A percentile compares a stretch with the other conserved stretches of the same genome.
Conservation (phyloP, 1,140 invertebrate species). For the Lethrus apterus region DNA sequence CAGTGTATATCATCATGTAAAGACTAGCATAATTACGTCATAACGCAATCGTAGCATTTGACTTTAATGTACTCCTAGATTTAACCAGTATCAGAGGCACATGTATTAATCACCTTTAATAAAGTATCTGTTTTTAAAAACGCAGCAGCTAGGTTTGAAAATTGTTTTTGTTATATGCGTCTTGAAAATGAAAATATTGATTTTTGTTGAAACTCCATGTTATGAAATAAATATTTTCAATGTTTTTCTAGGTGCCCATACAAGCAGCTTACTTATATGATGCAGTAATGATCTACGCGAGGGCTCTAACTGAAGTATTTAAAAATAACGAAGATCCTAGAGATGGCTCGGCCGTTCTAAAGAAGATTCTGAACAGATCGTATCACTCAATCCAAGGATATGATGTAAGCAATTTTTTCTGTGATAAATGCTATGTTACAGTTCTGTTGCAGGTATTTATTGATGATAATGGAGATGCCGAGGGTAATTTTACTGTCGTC, state of each 20-base stretch:
- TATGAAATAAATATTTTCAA: constrained; percentile 1
- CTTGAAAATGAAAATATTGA: too few relatives aligned
- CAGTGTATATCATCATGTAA: too few relatives aligned
- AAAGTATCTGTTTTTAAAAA: too few relatives aligned
- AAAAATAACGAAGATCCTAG: constrained; percentile 56
- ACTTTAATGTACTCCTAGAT: too few relatives aligned
- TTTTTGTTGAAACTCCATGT: background rate
- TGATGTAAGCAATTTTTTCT: constrained; percentile 49
- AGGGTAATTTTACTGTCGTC: constrained; percentile 84
- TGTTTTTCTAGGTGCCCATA: constrained; percentile 60
- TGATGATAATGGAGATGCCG: constrained; percentile 80
- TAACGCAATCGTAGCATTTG: too few relatives aligned
- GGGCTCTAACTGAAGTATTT: constrained; percentile 66
- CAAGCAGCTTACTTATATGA: constrained; percentile 83
- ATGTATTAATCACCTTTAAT: too few relatives aligned
- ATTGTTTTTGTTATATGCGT: too few relatives aligned
- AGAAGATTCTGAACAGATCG: constrained; percentile 59
- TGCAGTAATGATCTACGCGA: constrained; percentile 77
- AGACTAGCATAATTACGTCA: too few relatives aligned
- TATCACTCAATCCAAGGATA: constrained; percentile 72
- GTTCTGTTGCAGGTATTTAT: constrained; percentile 59
- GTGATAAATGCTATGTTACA: too few relatives aligned
- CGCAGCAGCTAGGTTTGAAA: too few relatives aligned
- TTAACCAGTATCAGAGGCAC: too few relatives aligned
- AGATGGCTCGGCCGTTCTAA: constrained; percentile 65